Evolutionary conservation across 2,888 invertebrate species (phyloP).

Genomic region (Prenolepis imparis): DNA sequence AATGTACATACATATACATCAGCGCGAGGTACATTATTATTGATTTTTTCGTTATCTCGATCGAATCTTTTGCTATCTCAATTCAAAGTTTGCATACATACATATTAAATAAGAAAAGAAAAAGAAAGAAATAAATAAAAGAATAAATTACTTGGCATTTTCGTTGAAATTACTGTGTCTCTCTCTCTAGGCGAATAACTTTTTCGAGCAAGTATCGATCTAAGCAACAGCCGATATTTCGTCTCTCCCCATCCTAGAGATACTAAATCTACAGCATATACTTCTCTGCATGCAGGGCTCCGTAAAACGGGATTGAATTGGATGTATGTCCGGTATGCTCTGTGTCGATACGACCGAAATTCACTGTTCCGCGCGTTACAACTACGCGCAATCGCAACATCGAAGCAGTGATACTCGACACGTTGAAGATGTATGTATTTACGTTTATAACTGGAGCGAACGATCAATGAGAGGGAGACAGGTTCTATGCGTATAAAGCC

Average conservation of each 20-base stretch:
- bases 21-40: neutral
- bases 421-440: constrained; percentile 28
- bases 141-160: neutral
- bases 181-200: too few relatives aligned
- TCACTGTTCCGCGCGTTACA: constrained; percentile 46
- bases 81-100: neutral
- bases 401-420: constrained; percentile 40
- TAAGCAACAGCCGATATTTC: constrained; percentile 57
- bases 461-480: constrained; percentile 59
- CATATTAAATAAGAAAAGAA: neutral
- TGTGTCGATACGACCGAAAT: constrained; percentile 38
- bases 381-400: constrained; percentile 42
- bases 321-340: constrained; percentile 32
- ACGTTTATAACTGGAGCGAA: constrained; percentile 41
- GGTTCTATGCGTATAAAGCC: constrained; percentile 61
- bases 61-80: neutral
- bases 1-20: too few relatives aligned
- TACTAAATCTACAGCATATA: constrained; percentile 54
- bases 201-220: neutral
- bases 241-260: constrained; percentile 64
- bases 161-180: neutral
- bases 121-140: neutral
- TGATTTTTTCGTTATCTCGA: neutral
- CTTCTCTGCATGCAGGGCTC: constrained; percentile 65
- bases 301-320: constrained; percentile 33